Evolutionary conservation across 1,140 invertebrate species (phyloP).

Genomic region (Bombus turneri): DNA sequence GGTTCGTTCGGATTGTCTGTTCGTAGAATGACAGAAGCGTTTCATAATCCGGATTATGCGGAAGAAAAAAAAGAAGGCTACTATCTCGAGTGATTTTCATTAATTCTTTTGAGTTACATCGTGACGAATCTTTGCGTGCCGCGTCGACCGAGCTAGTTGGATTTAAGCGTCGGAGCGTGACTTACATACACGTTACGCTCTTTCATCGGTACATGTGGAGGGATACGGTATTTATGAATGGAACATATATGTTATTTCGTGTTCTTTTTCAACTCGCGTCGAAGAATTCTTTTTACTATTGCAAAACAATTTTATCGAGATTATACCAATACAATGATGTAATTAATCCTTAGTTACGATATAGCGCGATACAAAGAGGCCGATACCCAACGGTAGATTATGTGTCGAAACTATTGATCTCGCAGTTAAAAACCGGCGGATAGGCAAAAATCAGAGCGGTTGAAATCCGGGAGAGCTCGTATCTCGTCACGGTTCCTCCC

Average conservation of each 20-base stretch:
- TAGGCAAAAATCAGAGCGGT: no score
- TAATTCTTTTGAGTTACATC: background rate
- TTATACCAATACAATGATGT: no score
- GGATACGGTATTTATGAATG: background rate
- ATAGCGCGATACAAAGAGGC: background rate
- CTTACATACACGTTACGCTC: background rate
- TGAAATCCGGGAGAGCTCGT: no score
- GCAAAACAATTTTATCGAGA: background rate
- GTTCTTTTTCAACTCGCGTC: background rate
- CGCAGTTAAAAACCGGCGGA: no score
- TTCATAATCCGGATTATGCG: constrained; percentile 29
- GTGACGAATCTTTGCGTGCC: background rate
- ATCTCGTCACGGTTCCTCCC: no score
- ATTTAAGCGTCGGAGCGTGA: background rate
- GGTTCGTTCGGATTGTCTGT: constrained; percentile 94
- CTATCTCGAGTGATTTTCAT: background rate
- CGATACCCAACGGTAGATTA: background rate
- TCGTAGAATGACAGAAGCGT: constrained; percentile 33
- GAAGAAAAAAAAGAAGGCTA: no score
- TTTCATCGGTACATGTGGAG: background rate
- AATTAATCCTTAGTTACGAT: background rate
- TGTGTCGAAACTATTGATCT: no score
- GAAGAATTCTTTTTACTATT: background rate
- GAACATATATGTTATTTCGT: background rate
- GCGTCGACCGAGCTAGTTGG: background rate